Evolutionary conservation across 2,797 vertebrate species (phyloP).

Genomic region (Anableps anableps): DNA sequence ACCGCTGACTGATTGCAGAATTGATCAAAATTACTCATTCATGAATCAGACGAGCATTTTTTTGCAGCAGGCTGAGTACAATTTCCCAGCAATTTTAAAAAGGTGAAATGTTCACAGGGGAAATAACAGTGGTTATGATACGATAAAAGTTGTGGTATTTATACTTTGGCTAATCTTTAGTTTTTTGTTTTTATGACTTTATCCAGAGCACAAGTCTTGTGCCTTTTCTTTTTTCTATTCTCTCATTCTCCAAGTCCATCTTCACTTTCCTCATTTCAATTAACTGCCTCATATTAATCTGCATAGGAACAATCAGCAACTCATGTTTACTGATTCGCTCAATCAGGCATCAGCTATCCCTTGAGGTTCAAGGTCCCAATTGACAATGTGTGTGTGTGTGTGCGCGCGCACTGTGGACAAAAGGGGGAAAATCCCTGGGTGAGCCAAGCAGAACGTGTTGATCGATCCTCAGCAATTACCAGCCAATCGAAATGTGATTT

Average conservation of each 20-base stretch:
- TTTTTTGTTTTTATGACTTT: conserved; percentile 27
- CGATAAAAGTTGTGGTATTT: conserved; percentile 44
- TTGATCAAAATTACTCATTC: conserved; percentile 78
- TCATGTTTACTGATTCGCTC: conserved; percentile 81
- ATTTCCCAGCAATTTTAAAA: conserved; percentile 33
- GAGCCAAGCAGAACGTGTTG: conserved; percentile 82
- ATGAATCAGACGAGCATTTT: conserved; percentile 48
- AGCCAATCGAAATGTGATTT: conserved; percentile 99
- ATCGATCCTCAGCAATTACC: conserved; percentile 99
- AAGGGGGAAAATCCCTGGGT: conserved; percentile 81
- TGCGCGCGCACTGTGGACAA: conserved; percentile 39
- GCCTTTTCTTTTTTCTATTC: background rate
- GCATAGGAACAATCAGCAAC: conserved; percentile 76
- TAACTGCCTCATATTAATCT: conserved; percentile 64
- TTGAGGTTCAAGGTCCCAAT: conserved; percentile 61
- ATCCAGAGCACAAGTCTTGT: background rate
- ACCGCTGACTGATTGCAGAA: conserved; percentile 67
- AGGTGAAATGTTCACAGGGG: conserved; percentile 41
- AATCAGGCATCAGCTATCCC: conserved; percentile 75
- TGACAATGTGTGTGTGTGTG: conserved; percentile 32
- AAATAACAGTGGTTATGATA: conserved; percentile 47
- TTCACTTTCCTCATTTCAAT: conserved; percentile 17
- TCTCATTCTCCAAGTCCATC: conserved; percentile 31
- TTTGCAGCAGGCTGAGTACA: conserved; percentile 4
- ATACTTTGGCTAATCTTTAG: conserved; percentile 38